Evolutionary conservation across 2,113 vertebrate genomes (phyloP).

Genomic region (Podiceps cristatus): DNA sequence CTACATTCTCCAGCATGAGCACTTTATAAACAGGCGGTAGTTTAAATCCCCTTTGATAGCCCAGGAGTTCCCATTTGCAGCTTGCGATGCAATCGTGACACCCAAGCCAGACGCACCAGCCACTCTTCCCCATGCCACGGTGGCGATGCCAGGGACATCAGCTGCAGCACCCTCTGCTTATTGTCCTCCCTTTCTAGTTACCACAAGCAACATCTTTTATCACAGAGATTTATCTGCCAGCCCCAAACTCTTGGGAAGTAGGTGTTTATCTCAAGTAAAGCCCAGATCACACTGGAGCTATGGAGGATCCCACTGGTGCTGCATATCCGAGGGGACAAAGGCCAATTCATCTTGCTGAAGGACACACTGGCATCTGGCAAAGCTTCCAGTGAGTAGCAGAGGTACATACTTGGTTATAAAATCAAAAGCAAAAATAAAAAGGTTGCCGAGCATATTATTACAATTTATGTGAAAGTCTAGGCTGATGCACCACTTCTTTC

Average conservation of each 20-base stretch:
- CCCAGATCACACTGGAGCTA: not conserved
- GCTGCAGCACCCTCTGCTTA: not conserved
- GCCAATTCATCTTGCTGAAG: not conserved
- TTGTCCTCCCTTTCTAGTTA: not conserved
- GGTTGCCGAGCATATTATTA: not conserved
- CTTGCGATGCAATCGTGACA: not conserved
- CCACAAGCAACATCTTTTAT: not conserved
- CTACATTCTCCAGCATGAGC: not conserved
- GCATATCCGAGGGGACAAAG: not conserved
- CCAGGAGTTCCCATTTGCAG: not conserved
- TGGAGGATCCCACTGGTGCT: not conserved
- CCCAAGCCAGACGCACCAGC: fast-evolving
- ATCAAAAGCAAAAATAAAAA: not conserved
- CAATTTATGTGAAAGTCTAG: not conserved
- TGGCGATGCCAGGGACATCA: not conserved
- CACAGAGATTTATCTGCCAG: not conserved
- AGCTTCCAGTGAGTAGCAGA: not conserved
- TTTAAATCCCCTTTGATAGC: not conserved
- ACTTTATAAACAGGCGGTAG: not conserved
- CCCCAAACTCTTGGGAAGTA: not conserved
- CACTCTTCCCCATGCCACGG: fast-evolving
- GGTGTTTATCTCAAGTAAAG: not conserved
- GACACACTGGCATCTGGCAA: not conserved
- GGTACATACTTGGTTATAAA: not conserved
- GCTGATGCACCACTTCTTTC: not conserved